These are phyloP conservation scores for Bothrops jararaca DNA, from an alignment of 2,113 vertebrate genomes.

Conservation along the genomic window DNA sequence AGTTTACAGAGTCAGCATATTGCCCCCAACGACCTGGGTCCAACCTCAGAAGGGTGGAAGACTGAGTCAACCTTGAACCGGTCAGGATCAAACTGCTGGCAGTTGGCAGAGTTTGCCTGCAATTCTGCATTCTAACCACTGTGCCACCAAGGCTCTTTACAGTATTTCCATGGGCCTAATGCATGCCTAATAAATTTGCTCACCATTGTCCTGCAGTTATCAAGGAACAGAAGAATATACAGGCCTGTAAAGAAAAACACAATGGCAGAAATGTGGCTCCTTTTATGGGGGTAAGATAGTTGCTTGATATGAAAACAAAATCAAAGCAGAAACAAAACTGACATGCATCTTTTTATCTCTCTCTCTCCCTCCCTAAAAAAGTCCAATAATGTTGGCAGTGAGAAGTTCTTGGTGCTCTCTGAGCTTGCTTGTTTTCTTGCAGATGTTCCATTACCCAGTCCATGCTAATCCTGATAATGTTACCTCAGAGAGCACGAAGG, in stretches of 20 bases:
- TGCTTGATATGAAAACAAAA: neutral
- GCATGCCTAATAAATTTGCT: constrained; percentile 17
- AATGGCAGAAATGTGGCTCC: neutral
- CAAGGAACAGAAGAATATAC: neutral
- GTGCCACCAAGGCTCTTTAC: neutral
- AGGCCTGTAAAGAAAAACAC: neutral
- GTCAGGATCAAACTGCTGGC: neutral
- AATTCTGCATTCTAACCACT: neutral
- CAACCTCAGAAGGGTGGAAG: neutral
- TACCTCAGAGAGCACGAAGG: neutral
- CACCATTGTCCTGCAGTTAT: neutral
- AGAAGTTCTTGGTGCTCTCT: neutral
- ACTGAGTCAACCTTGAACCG: neutral
- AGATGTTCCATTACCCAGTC: neutral
- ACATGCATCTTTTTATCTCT: neutral
- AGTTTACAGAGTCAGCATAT: neutral
- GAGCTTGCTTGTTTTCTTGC: neutral
- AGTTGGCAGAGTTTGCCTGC: neutral
- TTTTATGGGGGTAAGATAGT: constrained; percentile 9
- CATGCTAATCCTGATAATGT: neutral
- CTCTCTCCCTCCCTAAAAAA: neutral
- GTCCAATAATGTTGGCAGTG: neutral
- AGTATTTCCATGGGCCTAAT: constrained; percentile 9
- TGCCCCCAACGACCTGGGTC: neutral
- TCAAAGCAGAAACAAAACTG: neutral